Evolutionary conservation across 2,888 invertebrate genomes (phyloP).

Genomic region (Microplitis deprimator): DNA sequence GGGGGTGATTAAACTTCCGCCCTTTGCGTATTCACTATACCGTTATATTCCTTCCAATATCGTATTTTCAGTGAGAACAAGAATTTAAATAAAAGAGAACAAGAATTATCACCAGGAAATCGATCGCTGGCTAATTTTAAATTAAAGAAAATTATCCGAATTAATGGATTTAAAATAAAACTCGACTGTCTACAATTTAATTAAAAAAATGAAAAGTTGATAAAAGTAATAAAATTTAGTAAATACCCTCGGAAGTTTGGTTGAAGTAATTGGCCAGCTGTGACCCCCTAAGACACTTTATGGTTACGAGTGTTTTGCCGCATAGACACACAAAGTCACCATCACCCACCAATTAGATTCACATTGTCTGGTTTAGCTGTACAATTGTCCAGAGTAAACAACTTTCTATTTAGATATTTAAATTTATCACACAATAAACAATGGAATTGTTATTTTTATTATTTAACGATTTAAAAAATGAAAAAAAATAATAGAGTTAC

Average conservation of each 20-base stretch:
- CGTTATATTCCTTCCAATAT: conserved; percentile 1
- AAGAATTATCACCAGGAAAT: neutral
- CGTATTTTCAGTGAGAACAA: neutral
- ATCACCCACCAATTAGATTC: neutral
- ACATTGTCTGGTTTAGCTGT: neutral
- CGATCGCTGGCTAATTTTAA: neutral
- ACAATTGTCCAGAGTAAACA: neutral
- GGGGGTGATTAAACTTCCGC: conserved; percentile 49
- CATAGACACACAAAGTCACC: conserved; percentile 1
- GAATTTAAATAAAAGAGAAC: neutral
- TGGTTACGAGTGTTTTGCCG: conserved; percentile 11
- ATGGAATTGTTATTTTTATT: neutral
- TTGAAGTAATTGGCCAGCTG: conserved; percentile 52
- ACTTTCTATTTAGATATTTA: neutral
- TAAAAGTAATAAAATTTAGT: conserved; percentile 36
- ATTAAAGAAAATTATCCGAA: neutral
- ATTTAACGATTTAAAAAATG: neutral
- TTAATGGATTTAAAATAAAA: neutral
- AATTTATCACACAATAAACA: neutral
- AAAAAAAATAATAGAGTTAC: neutral
- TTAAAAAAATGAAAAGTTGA: conserved; percentile 10
- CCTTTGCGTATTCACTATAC: neutral
- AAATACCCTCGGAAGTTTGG: conserved; percentile 44
- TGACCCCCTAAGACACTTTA: conserved; percentile 34
- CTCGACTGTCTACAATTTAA: neutral